These are phyloP conservation scores for Melanotaenia boesemani DNA, from an alignment of 2,797 vertebrate genomes.

Conservation along the genomic window DNA sequence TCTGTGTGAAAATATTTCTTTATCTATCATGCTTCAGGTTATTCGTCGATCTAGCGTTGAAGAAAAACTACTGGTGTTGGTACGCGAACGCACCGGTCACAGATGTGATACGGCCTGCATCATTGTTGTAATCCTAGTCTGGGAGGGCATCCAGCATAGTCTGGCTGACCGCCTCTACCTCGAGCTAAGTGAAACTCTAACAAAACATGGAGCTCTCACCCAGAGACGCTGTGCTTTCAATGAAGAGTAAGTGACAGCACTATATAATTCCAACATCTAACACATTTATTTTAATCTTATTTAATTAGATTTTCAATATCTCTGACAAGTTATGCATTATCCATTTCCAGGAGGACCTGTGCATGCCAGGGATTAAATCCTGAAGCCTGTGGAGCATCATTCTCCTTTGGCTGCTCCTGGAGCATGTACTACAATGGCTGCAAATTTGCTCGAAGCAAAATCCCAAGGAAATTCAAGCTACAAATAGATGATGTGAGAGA, in stretches of 20 bases:
- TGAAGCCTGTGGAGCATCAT: conserved; percentile 95
- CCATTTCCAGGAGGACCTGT: conserved; percentile 91
- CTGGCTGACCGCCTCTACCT: conserved; percentile 92
- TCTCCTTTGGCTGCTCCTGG: conserved; percentile 99
- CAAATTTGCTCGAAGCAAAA: conserved; percentile 99
- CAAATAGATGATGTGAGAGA: conserved; percentile 94
- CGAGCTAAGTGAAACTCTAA: conserved; percentile 90
- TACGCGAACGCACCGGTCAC: conserved; percentile 92
- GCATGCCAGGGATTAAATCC: conserved; percentile 96
- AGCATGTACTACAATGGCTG: conserved; percentile 99
- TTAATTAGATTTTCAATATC: not conserved
- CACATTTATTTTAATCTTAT: not conserved
- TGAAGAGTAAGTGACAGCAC: conserved; percentile 90
- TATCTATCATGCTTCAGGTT: conserved; percentile 83
- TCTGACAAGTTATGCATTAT: not conserved
- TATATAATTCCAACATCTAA: not conserved
- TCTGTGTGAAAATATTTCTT: not conserved
- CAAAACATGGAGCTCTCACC: conserved; percentile 90
- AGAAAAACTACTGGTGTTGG: conserved; percentile 95
- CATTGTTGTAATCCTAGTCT: conserved; percentile 93
- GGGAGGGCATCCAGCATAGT: conserved; percentile 91
- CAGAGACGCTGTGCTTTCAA: conserved; percentile 96
- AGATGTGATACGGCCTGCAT: conserved; percentile 92
- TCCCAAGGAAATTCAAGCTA: conserved; percentile 98
- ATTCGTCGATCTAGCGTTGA: conserved; percentile 90